phyloP scores from a whole-genome alignment of 2,888 invertebrate species.

The Desoria tigrina region DNA sequence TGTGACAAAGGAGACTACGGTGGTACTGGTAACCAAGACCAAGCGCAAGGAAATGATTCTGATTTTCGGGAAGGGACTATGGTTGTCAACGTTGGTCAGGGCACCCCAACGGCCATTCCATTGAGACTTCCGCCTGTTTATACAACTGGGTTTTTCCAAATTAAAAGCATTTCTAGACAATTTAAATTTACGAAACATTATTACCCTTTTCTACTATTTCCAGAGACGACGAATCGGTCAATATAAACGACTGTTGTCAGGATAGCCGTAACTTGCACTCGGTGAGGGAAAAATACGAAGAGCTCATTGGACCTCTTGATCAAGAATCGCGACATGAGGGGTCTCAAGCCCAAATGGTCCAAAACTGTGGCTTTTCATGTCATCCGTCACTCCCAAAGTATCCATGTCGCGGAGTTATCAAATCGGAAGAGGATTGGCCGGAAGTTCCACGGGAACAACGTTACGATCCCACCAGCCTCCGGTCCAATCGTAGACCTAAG shows the following conservation, averaged over 20 bases:
- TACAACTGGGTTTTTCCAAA: neutral
- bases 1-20: slow-evolving; percentile 47
- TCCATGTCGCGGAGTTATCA: slow-evolving; percentile 35
- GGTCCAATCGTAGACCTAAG: slow-evolving; percentile 10
- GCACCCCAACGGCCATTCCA: slow-evolving; percentile 26
- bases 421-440: neutral
- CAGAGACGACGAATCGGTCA: slow-evolving; percentile 17
- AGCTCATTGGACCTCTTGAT: slow-evolving; percentile 15
- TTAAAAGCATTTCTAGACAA: neutral
- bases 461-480: slow-evolving; percentile 25
- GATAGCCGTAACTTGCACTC: slow-evolving; percentile 37
- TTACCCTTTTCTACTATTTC: too few relatives aligned
- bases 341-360: neutral
- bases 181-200: neutral
- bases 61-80: slow-evolving; percentile 27
- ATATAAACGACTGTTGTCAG: slow-evolving; percentile 36
- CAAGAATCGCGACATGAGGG: slow-evolving; percentile 5
- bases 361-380: too few relatives aligned
- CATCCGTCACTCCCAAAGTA: slow-evolving; percentile 32
- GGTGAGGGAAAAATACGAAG: slow-evolving; percentile 29
- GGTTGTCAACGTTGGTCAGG: slow-evolving; percentile 35
- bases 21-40: too few relatives aligned
- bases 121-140: slow-evolving; percentile 29
- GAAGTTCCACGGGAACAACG: slow-evolving; percentile 13
- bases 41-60: too few relatives aligned